Evolutionary conservation across 2,113 vertebrate genomes (phyloP).

Genomic region (Sphaerodactylus townsendi): DNA sequence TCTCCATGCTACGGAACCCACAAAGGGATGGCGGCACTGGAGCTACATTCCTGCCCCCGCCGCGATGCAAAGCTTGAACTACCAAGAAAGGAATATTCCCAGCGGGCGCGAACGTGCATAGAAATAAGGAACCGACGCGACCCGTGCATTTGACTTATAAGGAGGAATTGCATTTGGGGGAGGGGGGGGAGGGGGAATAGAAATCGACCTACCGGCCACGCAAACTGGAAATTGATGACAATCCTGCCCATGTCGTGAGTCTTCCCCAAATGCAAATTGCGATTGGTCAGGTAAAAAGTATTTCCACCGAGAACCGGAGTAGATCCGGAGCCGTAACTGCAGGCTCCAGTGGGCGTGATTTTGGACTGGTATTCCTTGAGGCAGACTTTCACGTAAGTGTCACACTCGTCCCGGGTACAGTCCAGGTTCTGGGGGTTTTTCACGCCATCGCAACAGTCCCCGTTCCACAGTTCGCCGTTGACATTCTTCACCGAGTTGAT

Average conservation of each 20-base stretch:
- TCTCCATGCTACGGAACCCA: background rate
- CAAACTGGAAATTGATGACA: constrained; percentile 90
- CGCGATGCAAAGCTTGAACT: background rate
- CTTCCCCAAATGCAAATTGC: constrained; percentile 71
- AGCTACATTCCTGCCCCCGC: background rate
- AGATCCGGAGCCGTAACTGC: constrained; percentile 89
- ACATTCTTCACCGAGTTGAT: constrained; percentile 88
- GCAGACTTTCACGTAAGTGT: constrained; percentile 91
- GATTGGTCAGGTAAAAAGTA: constrained; percentile 85
- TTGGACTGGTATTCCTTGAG: constrained; percentile 95
- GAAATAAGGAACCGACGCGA: too few species aligned
- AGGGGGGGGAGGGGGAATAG: background rate
- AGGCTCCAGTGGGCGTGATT: constrained; percentile 82
- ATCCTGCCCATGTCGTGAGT: constrained; percentile 82
- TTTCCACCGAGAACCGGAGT: constrained; percentile 92
- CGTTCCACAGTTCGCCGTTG: constrained; percentile 86
- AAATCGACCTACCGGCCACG: constrained; percentile 89
- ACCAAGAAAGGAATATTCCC: background rate
- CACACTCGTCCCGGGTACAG: constrained; percentile 88
- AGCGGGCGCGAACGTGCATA: too few species aligned
- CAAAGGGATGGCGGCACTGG: background rate
- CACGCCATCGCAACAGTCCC: constrained; percentile 88
- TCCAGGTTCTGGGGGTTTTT: constrained; percentile 72
- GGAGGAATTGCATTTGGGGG: too few species aligned
- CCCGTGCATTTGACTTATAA: too few species aligned